Conservation (phyloP, 2,888 invertebrate species). For the Smittia sp. region DNA sequence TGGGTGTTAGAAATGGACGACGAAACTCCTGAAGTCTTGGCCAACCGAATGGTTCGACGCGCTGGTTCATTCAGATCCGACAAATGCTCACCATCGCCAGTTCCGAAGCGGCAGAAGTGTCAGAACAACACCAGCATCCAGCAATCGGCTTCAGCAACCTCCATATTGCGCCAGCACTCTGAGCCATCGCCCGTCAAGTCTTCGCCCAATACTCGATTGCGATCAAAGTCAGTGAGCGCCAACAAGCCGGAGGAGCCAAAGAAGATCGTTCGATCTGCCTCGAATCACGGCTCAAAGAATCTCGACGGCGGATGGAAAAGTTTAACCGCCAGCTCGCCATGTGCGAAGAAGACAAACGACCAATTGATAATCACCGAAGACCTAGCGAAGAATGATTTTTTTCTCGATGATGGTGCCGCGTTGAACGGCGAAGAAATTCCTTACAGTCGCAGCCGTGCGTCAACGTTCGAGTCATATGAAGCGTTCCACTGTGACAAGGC, state of each 20-base stretch:
- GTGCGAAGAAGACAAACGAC: constrained; percentile 44
- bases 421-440: background rate
- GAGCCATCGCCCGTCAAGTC: constrained; percentile 51
- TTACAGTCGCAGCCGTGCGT: background rate
- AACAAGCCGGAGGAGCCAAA: constrained; percentile 44
- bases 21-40: constrained; percentile 69
- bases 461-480: constrained; percentile 9
- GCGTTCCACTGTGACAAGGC: constrained; percentile 27
- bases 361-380: constrained; percentile 20
- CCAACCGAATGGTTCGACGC: constrained; percentile 66
- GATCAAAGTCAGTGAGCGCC: constrained; percentile 54
- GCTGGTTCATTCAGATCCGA: constrained; percentile 63
- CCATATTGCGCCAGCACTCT: constrained; percentile 48
- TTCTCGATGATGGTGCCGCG: constrained; percentile 25
- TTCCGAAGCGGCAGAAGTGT: constrained; percentile 47
- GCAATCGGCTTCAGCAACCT: constrained; percentile 58
- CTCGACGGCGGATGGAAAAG: constrained; percentile 15
- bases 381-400: constrained; percentile 29
- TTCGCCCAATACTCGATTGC: constrained; percentile 47
- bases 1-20: constrained; percentile 79
- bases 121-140: constrained; percentile 49
- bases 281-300: constrained; percentile 40
- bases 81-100: constrained; percentile 48
- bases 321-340: constrained; percentile 45
- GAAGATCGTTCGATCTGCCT: constrained; percentile 45